Base-by-base conservation (phyloP, 1,140 invertebrate species). In the Papilio machaon region DNA sequence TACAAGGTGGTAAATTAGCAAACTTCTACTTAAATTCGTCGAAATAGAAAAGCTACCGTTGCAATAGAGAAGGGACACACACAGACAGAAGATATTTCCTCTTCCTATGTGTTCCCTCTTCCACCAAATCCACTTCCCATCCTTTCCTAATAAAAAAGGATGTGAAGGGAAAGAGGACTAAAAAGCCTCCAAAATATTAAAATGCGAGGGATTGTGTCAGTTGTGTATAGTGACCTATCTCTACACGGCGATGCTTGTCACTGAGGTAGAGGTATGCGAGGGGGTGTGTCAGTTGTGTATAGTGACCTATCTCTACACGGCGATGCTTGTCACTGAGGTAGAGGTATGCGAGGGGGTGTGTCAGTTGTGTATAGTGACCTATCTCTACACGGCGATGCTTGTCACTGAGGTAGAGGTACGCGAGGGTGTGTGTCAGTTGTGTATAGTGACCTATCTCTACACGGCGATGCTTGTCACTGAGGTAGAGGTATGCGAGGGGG, bases 371-470 rank as follows among this genome's bases (percentile, higher is more conserved):
- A 30, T 79, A 82, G 83, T 79, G 87, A 96, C 95, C 95, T 30
- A 99, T 96, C 95, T 99, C 99, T 60, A 97, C 97, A 80, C 99
- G 96, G 67, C 99, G 96, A 86, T 96, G 97, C 92, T 99, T 99
- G 83, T 99, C 98, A 95, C 98, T 99, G 91, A 97, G 99, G 91
- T 98, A 99, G 76, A 97, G 96, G 94, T 99, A 99, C 73, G 99
- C 97, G 35, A 99, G 89, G 97, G 67, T 99, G 95, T 11, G 99
- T 98, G 9, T 58, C 38, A 43, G 54, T 6, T 54, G 15, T 17
- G 17, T 17, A 30, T 79, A 82, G 83, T 79, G 87, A 96, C 95
- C 95, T 30, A 99, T 96, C 95, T 99, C 99, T 60, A 97, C 97
- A 80, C 99, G 96, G 67, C 99, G 96, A 86, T 96, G 97, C 92